Conservation (phyloP, 64 coral and sea anemone genomes). For the Orbicella faveolata region DNA sequence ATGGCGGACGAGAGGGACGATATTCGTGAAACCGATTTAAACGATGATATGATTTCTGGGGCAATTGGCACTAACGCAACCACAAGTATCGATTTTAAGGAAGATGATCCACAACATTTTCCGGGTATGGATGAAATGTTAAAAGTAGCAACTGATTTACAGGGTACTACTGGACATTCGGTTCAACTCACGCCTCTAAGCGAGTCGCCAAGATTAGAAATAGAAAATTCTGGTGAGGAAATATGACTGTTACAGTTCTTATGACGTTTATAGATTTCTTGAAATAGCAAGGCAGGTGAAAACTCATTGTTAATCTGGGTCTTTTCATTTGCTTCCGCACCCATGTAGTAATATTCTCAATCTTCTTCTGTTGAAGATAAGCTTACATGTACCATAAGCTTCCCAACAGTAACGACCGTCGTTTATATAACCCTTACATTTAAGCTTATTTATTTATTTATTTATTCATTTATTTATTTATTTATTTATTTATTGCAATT, state of each 20-base stretch:
- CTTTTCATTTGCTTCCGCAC: too few species aligned
- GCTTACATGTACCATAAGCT: too few species aligned
- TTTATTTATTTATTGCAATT: too few species aligned
- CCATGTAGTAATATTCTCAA: too few species aligned
- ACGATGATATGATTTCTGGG: constrained; percentile 88
- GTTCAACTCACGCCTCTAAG: constrained; percentile 44
- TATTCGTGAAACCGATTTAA: constrained; percentile 89
- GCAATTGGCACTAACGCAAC: constrained; percentile 91
- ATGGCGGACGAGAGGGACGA: constrained; percentile 67
- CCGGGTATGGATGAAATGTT: constrained; percentile 95
- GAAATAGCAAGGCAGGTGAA: too few species aligned
- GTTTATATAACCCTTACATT: too few species aligned
- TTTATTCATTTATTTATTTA: too few species aligned
- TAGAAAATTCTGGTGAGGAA: constrained; percentile 82
- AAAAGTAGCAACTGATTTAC: constrained; percentile 90
- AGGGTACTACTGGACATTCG: constrained; percentile 46
- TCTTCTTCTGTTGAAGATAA: too few species aligned
- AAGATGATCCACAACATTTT: constrained; percentile 72
- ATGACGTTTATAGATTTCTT: too few species aligned
- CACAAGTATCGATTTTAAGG: constrained; percentile 74
- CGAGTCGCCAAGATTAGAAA: constrained; percentile 73
- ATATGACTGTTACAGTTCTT: neutral
- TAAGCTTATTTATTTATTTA: too few species aligned
- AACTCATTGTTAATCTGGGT: too few species aligned
- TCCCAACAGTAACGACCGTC: too few species aligned